Percentiles rank a stretch among this genome's conserved stretches.
phyloP scores from a whole-genome alignment of 2,888 invertebrate species.

The Agrypnus murinus region DNA sequence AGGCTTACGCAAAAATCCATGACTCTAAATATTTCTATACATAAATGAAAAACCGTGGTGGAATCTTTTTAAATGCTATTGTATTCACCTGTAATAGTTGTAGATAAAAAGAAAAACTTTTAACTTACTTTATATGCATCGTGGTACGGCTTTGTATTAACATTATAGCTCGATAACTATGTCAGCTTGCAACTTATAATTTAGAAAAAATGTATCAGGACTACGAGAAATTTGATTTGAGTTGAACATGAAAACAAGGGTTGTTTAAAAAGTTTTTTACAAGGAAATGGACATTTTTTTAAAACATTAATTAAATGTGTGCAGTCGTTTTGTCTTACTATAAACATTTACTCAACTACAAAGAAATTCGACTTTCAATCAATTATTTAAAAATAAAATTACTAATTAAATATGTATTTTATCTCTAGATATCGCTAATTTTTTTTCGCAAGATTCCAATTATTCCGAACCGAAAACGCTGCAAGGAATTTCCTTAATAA shows the following conservation, averaged over 20 bases:
- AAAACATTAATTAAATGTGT: not conserved
- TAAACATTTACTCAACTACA: too few relatives aligned
- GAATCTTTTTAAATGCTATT: not conserved
- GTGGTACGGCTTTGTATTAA: not conserved
- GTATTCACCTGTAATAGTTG: slow-evolving; percentile 18
- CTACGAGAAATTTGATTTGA: not conserved
- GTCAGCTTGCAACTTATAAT: slow-evolving; percentile 21
- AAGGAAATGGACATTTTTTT: not conserved
- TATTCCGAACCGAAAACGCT: slow-evolving; percentile 18
- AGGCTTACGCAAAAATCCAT: too few relatives aligned
- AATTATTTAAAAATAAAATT: too few relatives aligned
- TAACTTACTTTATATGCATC: slow-evolving; percentile 29
- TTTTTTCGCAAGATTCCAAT: slow-evolving; percentile 26
- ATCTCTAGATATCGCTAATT: not conserved
- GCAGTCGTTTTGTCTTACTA: too few relatives aligned
- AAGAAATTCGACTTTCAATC: too few relatives aligned
- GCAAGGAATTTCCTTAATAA: slow-evolving; percentile 21
- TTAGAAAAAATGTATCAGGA: slow-evolving; percentile 12
- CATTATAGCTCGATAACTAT: slow-evolving; percentile 21
- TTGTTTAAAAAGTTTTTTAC: not conserved
- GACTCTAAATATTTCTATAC: too few relatives aligned
- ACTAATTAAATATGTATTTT: not conserved
- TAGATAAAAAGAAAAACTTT: slow-evolving; percentile 26
- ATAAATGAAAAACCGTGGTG: slow-evolving; percentile 14
- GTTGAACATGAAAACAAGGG: not conserved